These are phyloP conservation scores for Augiades crinisus DNA, from an alignment of 2,888 invertebrate species.

Conservation along the genomic window DNA sequence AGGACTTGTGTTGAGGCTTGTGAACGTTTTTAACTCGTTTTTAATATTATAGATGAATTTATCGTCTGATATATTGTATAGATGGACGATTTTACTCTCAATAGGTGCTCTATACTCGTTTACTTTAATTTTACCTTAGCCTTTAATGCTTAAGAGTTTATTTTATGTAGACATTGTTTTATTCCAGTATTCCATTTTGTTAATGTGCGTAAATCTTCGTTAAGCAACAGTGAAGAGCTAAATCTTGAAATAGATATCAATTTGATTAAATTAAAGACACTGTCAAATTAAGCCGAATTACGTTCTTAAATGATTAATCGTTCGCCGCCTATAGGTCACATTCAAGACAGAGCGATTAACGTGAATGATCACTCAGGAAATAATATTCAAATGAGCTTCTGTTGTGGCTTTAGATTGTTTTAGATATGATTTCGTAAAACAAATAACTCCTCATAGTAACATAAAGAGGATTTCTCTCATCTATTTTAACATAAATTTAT, in stretches of 20 bases:
- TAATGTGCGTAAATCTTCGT: background rate
- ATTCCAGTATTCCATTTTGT: background rate
- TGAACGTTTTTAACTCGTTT: conserved; percentile 12
- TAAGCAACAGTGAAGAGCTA: background rate
- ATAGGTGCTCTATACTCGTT: background rate
- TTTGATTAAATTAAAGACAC: background rate
- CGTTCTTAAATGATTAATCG: conserved; percentile 1
- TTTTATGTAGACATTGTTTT: background rate
- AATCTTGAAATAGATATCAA: background rate
- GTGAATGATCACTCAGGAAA: background rate
- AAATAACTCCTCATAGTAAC: too few relatives aligned
- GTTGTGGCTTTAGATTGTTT: background rate
- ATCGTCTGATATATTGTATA: background rate
- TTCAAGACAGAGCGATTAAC: background rate
- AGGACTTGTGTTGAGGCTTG: conserved; percentile 12
- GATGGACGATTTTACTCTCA: background rate
- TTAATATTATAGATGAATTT: background rate
- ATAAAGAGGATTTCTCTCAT: too few relatives aligned
- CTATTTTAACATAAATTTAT: too few relatives aligned
- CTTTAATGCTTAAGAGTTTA: background rate
- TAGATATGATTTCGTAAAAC: too few relatives aligned
- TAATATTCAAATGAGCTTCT: background rate
- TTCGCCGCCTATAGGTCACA: background rate
- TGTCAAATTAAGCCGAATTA: background rate
- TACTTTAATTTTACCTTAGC: background rate